Evolutionary conservation across 2,888 invertebrate species (phyloP), one percentile per base, ranked within the genome.

Genomic region (Drosophila mayaguana): DNA sequence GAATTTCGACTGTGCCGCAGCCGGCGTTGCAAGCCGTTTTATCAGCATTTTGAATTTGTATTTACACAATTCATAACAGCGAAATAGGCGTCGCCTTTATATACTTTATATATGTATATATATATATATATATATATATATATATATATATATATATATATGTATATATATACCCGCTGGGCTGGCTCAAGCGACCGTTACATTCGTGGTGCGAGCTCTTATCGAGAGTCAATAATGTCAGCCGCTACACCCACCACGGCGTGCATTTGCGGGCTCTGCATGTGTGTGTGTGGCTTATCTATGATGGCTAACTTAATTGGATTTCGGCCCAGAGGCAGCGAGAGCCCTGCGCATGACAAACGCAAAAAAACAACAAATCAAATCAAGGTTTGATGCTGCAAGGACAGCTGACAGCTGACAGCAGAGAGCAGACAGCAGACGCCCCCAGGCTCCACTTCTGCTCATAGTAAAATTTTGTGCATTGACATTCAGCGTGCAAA

Each of bases 21-120:
- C 84, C 82, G 88, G 85, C 84, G 28, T 71, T 70, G 53, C 73
- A 60, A 69, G 40, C 50, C 38, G 73, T 61, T 83, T 89, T 88
- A 89, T 85, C 87, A 84, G 87, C 80, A 68, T 64, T 85, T 81
- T 86, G 74, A 86, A 88, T 81, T 75, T 67, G 48, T 84, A 81
- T 80, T 79, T 86, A 83, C 79, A 72, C 71, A 76, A 80, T 78
- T 85, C 85, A 87, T 84, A 87, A 81, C 63, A 72, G 61, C 65
- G 56, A 54, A 62, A 74, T 75, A 69, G 78, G 38, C 67, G 54
- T 60, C 54, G 63, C 36, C 36, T 53, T 53, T 63, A 46, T 56
- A 57, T 22, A 62, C 4, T 0, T n/a, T n/a, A n/a, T n/a, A n/a
- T n/a, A n/a, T n/a, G n/a, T n/a, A n/a, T 53, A 67, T 16, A 75